Evolutionary conservation across 2,113 vertebrate genomes (phyloP).

Genomic region (Chloroceryle aenea): DNA sequence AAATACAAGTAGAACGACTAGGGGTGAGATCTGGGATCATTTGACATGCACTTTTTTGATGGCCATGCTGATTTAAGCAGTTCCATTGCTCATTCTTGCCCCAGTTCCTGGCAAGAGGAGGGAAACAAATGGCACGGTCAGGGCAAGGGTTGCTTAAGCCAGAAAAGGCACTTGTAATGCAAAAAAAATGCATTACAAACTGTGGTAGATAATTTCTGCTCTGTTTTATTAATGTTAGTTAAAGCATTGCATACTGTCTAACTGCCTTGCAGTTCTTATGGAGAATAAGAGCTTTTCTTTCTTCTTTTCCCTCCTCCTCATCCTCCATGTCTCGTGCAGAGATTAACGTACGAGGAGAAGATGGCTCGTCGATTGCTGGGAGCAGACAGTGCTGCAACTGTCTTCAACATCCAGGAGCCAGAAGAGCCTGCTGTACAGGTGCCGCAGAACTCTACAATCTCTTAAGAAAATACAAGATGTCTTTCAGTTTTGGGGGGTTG

Average conservation of each 20-base stretch:
- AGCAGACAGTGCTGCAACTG: conserved; percentile 92
- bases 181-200: conserved; percentile 54
- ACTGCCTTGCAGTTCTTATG: not conserved
- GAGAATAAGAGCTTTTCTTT: not conserved
- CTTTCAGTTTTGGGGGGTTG: too few relatives aligned
- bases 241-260: not conserved
- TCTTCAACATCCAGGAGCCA: conserved; percentile 89
- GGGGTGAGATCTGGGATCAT: conserved; percentile 4
- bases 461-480: not conserved
- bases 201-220: not conserved
- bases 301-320: not conserved
- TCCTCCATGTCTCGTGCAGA: conserved; percentile 73
- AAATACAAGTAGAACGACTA: not conserved
- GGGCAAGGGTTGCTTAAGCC: not conserved
- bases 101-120: not conserved
- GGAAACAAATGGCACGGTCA: conserved; percentile 45
- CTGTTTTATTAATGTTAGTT: not conserved
- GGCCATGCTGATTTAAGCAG: conserved; percentile 43
- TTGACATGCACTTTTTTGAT: conserved; percentile 23
- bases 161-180: conserved; percentile 19
- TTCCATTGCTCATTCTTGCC: conserved; percentile 42
- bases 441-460: not conserved
- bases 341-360: conserved; percentile 97
- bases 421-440: conserved; percentile 89
- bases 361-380: conserved; percentile 97